Evolutionary conservation across 2,888 invertebrate species (phyloP).

Genomic region (Ptilodon capucinus): DNA sequence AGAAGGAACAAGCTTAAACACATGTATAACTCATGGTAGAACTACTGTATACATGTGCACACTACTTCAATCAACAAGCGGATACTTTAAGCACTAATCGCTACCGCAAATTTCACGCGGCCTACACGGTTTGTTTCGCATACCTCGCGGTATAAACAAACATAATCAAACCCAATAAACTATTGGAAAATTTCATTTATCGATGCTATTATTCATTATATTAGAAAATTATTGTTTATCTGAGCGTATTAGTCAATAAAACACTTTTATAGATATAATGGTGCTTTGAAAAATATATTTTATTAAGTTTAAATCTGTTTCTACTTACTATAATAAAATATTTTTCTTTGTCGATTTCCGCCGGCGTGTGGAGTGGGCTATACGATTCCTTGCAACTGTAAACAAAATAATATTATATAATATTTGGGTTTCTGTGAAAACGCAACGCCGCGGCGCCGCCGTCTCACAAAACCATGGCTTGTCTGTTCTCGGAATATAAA

Average conservation of each 20-base stretch:
- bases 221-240: not conserved
- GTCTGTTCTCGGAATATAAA: not conserved
- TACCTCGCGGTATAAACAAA: constrained; percentile 21
- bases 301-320: not conserved
- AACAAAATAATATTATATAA: constrained; percentile 14
- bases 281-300: not conserved
- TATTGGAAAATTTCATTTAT: constrained; percentile 16
- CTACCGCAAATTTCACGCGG: constrained; percentile 11
- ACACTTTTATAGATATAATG: not conserved
- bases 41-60: not conserved
- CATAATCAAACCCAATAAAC: constrained; percentile 10
- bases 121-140: constrained; percentile 17
- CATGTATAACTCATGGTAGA: too few species aligned
- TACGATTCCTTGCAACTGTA: constrained; percentile 30
- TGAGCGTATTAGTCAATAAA: not conserved
- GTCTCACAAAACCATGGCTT: not conserved
- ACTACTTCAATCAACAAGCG: constrained; percentile 3
- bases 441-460: not conserved
- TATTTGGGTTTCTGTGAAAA: too few species aligned
- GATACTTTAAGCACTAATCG: constrained; percentile 10
- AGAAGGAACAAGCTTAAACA: too few species aligned
- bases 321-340: constrained; percentile 34
- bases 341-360: constrained; percentile 16
- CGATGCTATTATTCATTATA: constrained; percentile 4
- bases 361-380: constrained; percentile 10